These are phyloP conservation scores for Strigamia transsilvanica DNA, from an alignment of 2,888 invertebrate genomes.

Conservation along the genomic window DNA sequence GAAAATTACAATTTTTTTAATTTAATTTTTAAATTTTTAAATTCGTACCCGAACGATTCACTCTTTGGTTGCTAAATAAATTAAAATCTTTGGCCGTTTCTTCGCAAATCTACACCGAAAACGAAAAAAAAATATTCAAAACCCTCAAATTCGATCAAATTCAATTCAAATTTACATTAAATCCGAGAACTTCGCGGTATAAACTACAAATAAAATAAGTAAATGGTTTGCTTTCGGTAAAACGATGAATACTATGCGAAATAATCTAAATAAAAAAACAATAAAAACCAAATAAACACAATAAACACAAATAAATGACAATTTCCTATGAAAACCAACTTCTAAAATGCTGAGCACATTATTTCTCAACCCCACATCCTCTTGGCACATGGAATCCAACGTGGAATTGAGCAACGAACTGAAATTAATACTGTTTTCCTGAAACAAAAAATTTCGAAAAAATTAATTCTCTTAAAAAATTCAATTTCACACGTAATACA, in stretches of 20 bases:
- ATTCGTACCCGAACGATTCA: not conserved
- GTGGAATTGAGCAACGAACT: not conserved
- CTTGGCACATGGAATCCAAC: not conserved
- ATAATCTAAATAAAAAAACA: not conserved
- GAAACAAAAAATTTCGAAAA: not conserved
- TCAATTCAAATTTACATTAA: not conserved
- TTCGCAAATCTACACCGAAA: not conserved
- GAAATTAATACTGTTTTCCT: not conserved
- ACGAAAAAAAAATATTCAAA: not conserved
- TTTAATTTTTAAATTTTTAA: not conserved
- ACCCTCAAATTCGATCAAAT: not conserved
- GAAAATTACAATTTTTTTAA: not conserved
- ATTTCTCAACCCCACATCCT: not conserved
- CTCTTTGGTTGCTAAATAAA: conserved; percentile 23
- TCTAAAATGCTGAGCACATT: not conserved
- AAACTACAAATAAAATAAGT: not conserved
- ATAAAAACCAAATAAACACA: not conserved
- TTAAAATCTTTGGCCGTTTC: not conserved
- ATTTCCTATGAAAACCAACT: not conserved
- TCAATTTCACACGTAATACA: not conserved
- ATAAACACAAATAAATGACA: not conserved
- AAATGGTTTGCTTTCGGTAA: not conserved
- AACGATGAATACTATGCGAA: not conserved
- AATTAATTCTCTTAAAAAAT: no score
- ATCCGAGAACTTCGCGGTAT: conserved; percentile 7